phyloP scores from a whole-genome alignment of 2,113 vertebrate genomes.

The Anseranas semipalmata region DNA sequence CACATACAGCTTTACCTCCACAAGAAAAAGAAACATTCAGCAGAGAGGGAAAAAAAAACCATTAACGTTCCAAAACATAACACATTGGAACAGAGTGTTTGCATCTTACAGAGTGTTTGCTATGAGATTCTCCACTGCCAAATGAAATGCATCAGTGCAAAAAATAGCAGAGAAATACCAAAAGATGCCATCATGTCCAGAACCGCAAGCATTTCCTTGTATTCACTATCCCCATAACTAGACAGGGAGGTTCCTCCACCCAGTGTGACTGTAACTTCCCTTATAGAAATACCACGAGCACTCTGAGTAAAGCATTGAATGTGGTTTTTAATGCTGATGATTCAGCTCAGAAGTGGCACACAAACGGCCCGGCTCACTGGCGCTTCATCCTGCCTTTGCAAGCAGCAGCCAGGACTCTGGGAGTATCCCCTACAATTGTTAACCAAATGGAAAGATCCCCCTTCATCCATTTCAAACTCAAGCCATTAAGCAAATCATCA shows the following conservation, averaged over 20 bases:
- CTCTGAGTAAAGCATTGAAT: conserved; percentile 46
- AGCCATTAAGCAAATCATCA: background rate
- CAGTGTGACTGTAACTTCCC: conserved; percentile 63
- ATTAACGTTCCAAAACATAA: background rate
- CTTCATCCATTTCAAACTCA: background rate
- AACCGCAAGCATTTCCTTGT: conserved; percentile 72
- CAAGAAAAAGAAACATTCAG: conserved; percentile 35
- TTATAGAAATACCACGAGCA: conserved; percentile 48
- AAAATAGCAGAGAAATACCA: conserved; percentile 64
- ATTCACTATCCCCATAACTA: conserved; percentile 64
- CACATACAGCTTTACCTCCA: conserved; percentile 21
- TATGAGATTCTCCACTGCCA: conserved; percentile 14
- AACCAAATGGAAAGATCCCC: background rate
- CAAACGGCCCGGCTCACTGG: background rate
- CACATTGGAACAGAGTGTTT: background rate
- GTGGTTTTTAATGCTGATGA: conserved; percentile 57
- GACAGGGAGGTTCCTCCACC: conserved; percentile 69
- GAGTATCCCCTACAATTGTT: conserved; percentile 1
- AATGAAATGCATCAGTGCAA: conserved; percentile 47
- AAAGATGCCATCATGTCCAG: conserved; percentile 52
- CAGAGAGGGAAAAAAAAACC: rapidly evolving
- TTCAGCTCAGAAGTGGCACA: conserved; percentile 56
- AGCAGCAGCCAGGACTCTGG: background rate
- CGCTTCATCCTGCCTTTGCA: background rate
- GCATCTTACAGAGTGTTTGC: conserved; percentile 35